Percentiles rank a stretch among this genome's conserved stretches.
Evolutionary conservation across 2,888 invertebrate genomes (phyloP).

Genomic region (Melanchra persicariae): DNA sequence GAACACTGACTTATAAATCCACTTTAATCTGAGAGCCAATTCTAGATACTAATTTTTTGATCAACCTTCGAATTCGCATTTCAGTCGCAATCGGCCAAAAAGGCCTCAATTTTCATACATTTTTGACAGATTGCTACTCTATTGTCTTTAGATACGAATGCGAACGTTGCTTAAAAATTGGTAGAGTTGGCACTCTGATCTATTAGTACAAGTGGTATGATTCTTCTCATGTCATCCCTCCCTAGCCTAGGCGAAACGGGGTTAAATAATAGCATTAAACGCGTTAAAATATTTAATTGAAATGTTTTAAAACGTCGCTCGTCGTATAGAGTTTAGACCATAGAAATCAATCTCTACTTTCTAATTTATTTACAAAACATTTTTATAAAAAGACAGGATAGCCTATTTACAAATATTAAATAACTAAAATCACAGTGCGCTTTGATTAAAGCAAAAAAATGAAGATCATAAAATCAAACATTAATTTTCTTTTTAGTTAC

Average conservation of each 20-base stretch:
- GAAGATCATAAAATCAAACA: constrained; percentile 3
- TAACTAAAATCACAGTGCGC: constrained; percentile 68
- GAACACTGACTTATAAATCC: too few relatives aligned
- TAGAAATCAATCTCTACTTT: neutral
- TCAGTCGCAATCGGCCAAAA: too few relatives aligned
- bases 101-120: too few relatives aligned
- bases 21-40: too few relatives aligned
- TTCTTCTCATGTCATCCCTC: too few relatives aligned
- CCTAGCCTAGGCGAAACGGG: neutral
- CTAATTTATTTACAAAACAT: constrained; percentile 32
- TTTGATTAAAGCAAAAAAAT: constrained; percentile 49
- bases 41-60: too few relatives aligned
- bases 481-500: constrained; percentile 6
- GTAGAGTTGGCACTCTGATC: too few relatives aligned
- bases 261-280: constrained; percentile 27
- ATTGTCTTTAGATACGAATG: too few relatives aligned
- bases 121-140: too few relatives aligned
- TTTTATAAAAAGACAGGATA: constrained; percentile 24
- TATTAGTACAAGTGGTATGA: too few relatives aligned
- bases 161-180: too few relatives aligned
- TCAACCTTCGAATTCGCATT: too few relatives aligned
- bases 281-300: constrained; percentile 29
- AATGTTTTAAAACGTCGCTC: constrained; percentile 17
- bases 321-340: constrained; percentile 14
- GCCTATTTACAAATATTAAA: constrained; percentile 39